Conservation (phyloP, 2,888 invertebrate species). For the Glaucopsyche alexis region DNA sequence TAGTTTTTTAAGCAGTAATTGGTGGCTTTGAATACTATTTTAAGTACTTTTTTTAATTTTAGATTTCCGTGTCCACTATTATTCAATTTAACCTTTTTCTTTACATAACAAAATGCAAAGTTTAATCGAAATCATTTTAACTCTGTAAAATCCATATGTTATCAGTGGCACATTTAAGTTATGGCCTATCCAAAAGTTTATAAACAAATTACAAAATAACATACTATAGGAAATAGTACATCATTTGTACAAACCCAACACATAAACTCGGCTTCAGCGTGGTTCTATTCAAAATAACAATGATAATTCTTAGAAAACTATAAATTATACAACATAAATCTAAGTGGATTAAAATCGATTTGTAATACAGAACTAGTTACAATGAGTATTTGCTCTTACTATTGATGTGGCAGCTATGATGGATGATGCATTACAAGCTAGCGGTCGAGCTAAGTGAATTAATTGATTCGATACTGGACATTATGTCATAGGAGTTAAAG, state of each 20-base stretch:
- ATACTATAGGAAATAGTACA: not conserved
- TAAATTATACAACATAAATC: constrained; percentile 60
- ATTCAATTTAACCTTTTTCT: too few relatives aligned
- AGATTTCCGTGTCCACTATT: too few relatives aligned
- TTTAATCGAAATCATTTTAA: too few relatives aligned
- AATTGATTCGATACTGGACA: constrained; percentile 36
- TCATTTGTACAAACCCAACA: constrained; percentile 2
- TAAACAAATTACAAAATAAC: constrained; percentile 15
- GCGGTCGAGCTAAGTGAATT: constrained; percentile 42
- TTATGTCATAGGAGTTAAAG: constrained; percentile 34
- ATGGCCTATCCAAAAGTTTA: not conserved
- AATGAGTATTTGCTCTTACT: constrained; percentile 59
- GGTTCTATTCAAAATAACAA: constrained; percentile 33
- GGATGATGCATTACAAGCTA: constrained; percentile 50
- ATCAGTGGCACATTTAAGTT: too few relatives aligned
- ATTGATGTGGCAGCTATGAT: constrained; percentile 65
- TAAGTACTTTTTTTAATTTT: not conserved
- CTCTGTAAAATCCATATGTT: too few relatives aligned
- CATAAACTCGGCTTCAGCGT: constrained; percentile 17
- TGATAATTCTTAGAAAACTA: constrained; percentile 40
- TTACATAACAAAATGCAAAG: too few relatives aligned
- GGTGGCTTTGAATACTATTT: too few relatives aligned
- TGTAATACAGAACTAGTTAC: constrained; percentile 57
- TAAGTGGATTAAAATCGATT: constrained; percentile 59
- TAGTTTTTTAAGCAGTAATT: not conserved